Evolutionary conservation across 2,113 vertebrate genomes (phyloP), one percentile per base, ranked within the genome.

Genomic region (Oryctolagus cuniculus): DNA sequence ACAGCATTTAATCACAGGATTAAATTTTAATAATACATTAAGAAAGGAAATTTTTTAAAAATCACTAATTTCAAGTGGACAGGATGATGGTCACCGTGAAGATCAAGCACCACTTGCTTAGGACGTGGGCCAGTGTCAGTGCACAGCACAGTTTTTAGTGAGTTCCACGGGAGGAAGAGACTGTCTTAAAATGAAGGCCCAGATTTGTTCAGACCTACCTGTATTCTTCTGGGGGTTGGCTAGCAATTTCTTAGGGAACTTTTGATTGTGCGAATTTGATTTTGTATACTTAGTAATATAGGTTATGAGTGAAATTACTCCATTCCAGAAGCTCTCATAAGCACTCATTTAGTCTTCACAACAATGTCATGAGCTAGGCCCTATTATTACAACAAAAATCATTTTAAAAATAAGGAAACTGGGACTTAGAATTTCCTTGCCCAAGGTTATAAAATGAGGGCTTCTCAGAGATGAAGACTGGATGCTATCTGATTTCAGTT

Each of bases 161-260:
- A 83, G 10, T 87, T 83, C 74, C 44, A 64, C 53, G 85, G 55
- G 53, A 84, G 7, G 69, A 88, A 93, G 36, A 95, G 63, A 78
- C 34, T 58, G 58, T 92, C 92, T 73, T 72, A 87, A 95, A 95
- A 90, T 29, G 49, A 93, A 96, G 72, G 51, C 24, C 61, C 64
- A 95, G 49, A 87, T 85, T 91, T 92, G 36, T 80, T 85, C 36
- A 93, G 86, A 44, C 81, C 61, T 55, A 72, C 22, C 38, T 94
- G 55, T 69, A 44, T 21, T 77, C 44, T 87, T 58, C 70, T 79
- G 38, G 55, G 74, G 85, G 10, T 17, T 78, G 55, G 0, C 61
- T 78, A 51, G 58, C 2, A 2, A 61, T 87, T 80, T 87, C 53
- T 55, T 81, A 58, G 24, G 3, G 25, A 86, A 79, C 83, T 89